phyloP scores from a whole-genome alignment of 2,797 vertebrate species.

The Lagorchestes hirsutus region DNA sequence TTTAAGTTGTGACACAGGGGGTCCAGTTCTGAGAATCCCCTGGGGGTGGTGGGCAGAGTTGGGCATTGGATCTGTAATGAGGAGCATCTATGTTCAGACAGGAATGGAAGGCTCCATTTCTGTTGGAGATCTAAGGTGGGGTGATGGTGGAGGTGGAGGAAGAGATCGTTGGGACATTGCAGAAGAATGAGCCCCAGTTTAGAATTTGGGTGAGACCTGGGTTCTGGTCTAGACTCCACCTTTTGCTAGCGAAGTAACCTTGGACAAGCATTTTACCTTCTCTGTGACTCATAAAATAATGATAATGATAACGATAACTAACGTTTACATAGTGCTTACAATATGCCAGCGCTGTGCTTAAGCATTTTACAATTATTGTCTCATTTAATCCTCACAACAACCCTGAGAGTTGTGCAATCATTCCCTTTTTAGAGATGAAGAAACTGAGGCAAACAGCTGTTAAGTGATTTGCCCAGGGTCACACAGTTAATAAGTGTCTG shows the following conservation, averaged over 20 bases:
- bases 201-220: not conserved
- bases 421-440: not conserved
- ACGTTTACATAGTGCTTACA: not conserved
- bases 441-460: not conserved
- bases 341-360: not conserved
- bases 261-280: not conserved
- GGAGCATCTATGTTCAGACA: not conserved
- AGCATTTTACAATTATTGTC: not conserved
- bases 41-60: not conserved
- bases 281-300: not conserved
- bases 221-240: not conserved
- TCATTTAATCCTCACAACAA: not conserved
- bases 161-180: not conserved
- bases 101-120: not conserved
- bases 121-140: not conserved
- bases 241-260: not conserved
- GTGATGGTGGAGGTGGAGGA: not conserved
- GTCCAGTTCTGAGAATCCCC: not conserved
- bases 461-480: not conserved
- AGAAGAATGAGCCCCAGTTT: not conserved
- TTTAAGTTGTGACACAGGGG: not conserved
- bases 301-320: not conserved
- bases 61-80: not conserved
- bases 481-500: not conserved
- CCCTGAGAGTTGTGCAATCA: not conserved